Evolutionary conservation across 2,797 vertebrate species (phyloP).

Genomic region (Poeciliopsis presidionis): DNA sequence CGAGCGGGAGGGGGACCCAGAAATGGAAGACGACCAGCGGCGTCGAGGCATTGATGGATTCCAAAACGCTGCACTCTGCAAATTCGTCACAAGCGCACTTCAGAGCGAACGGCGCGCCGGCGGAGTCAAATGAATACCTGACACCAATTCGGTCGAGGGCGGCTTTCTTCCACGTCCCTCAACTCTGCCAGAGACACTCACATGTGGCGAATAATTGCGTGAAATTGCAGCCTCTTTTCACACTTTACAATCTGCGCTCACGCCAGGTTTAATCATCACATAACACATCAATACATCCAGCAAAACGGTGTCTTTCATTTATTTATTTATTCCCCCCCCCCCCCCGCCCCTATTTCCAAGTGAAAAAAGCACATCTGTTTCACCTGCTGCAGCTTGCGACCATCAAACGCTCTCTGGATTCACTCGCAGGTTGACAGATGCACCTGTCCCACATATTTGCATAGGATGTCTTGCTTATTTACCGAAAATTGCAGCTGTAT

Average conservation of each 20-base stretch:
- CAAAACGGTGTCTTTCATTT: neutral
- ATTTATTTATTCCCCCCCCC: no score
- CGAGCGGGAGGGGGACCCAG: slow-evolving; percentile 19
- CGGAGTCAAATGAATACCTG: slow-evolving; percentile 68
- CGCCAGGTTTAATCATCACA: slow-evolving; percentile 15
- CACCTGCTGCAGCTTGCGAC: neutral
- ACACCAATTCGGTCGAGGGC: slow-evolving; percentile 60
- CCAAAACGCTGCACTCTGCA: slow-evolving; percentile 45
- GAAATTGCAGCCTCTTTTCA: slow-evolving; percentile 45
- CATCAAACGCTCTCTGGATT: slow-evolving; percentile 16
- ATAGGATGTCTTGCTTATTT: neutral
- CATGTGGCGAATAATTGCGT: slow-evolving; percentile 57
- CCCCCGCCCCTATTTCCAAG: neutral
- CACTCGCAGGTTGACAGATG: slow-evolving; percentile 1
- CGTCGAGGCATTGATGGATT: slow-evolving; percentile 41
- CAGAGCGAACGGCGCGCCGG: slow-evolving; percentile 41
- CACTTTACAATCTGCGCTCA: slow-evolving; percentile 23
- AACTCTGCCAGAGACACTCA: slow-evolving; percentile 40
- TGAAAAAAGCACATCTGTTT: slow-evolving; percentile 23
- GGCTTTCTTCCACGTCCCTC: slow-evolving; percentile 41
- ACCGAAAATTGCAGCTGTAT: neutral
- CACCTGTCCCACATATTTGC: slow-evolving; percentile 19
- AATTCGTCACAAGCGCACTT: slow-evolving; percentile 50
- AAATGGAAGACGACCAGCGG: slow-evolving; percentile 34
- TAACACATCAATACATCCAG: slow-evolving; percentile 10